phyloP scores from a whole-genome alignment of 2,797 vertebrate genomes.

The Poecilia gillii region DNA sequence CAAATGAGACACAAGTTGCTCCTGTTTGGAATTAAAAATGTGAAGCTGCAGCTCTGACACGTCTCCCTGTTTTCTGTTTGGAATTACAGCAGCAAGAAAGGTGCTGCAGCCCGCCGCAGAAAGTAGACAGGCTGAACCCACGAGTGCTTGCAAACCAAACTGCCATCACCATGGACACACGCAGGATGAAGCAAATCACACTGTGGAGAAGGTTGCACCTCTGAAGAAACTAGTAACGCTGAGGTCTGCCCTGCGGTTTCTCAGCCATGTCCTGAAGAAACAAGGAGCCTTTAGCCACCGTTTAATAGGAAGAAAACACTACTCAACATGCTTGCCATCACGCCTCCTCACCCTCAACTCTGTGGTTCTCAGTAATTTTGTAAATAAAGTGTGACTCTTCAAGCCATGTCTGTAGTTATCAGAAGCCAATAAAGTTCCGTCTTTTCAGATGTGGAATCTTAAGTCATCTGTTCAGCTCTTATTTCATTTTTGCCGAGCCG shows the following conservation, averaged over 20 bases:
- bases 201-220: slow-evolving; percentile 49
- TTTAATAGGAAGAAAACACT: slow-evolving; percentile 50
- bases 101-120: slow-evolving; percentile 91
- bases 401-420: slow-evolving; percentile 72
- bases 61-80: slow-evolving; percentile 36
- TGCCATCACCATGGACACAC: slow-evolving; percentile 48
- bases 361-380: slow-evolving; percentile 86
- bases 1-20: neutral
- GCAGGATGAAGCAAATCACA: slow-evolving; percentile 57
- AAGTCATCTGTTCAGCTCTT: slow-evolving; percentile 62
- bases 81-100: slow-evolving; percentile 93
- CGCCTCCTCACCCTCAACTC: slow-evolving; percentile 68
- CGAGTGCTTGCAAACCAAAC: slow-evolving; percentile 59
- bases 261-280: slow-evolving; percentile 46
- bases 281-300: slow-evolving; percentile 66
- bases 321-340: slow-evolving; percentile 34
- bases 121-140: slow-evolving; percentile 81
- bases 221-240: slow-evolving; percentile 57
- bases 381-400: slow-evolving; percentile 91
- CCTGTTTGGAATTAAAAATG: neutral
- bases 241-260: slow-evolving; percentile 44
- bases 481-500: slow-evolving; percentile 24
- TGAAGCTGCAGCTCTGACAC: slow-evolving; percentile 24
- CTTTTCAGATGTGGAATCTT: slow-evolving; percentile 68
- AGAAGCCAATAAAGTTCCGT: slow-evolving; percentile 72